A percentile compares a stretch with the other conserved stretches of the same genome.
Conservation (phyloP, 2,888 invertebrate species). For the Smittia sp. region DNA sequence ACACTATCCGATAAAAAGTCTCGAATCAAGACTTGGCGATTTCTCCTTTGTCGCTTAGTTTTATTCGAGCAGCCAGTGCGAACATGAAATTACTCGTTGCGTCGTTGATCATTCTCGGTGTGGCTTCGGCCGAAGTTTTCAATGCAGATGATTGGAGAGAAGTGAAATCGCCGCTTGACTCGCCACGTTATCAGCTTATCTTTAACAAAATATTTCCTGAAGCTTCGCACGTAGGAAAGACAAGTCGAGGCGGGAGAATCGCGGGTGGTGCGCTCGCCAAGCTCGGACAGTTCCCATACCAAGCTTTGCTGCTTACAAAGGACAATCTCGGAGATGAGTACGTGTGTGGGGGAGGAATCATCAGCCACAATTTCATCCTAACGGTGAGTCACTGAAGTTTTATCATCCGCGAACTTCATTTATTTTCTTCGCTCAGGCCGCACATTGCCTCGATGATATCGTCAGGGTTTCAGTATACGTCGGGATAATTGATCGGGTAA, state of each 20-base stretch:
- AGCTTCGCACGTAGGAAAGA: too few species aligned
- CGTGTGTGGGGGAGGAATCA: constrained; percentile 18
- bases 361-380: constrained; percentile 26
- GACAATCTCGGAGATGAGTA: constrained; percentile 4
- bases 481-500: constrained; percentile 19
- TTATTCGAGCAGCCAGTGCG: too few species aligned
- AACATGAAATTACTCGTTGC: too few species aligned
- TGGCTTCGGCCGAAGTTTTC: background rate
- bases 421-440: background rate
- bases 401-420: background rate
- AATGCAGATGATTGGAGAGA: background rate
- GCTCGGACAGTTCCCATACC: constrained; percentile 23
- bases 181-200: background rate
- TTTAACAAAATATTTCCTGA: background rate
- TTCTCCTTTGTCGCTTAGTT: too few species aligned
- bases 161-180: background rate
- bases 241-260: constrained; percentile 12
- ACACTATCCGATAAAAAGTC: too few species aligned
- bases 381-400: background rate
- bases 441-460: constrained; percentile 27
- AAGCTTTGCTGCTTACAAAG: background rate
- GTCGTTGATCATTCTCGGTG: too few species aligned
- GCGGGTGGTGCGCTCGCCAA: constrained; percentile 19
- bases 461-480: background rate
- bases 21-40: too few species aligned